Percentiles rank a stretch among this genome's conserved stretches.
Evolutionary conservation across 2,888 invertebrate genomes (phyloP).

Genomic region (Caenorhabditis sp.): DNA sequence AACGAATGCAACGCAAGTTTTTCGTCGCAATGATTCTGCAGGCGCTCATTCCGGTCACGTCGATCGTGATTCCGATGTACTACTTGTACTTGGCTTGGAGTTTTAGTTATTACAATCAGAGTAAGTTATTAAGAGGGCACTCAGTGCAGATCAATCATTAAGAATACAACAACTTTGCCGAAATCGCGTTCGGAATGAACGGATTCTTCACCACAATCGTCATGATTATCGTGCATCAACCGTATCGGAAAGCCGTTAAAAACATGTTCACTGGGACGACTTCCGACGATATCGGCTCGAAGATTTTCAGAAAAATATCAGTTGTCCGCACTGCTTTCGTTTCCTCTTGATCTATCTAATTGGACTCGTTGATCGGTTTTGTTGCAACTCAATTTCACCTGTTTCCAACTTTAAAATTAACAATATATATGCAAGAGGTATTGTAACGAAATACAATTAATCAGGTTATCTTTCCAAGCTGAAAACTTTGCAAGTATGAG

Average conservation of each 20-base stretch:
- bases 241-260: slow-evolving; percentile 3
- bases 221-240: slow-evolving; percentile 21
- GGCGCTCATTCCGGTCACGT: neutral
- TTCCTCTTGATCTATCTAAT: too few species aligned
- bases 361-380: too few species aligned
- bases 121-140: neutral
- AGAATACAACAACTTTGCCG: slow-evolving; percentile 22
- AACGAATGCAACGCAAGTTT: slow-evolving; percentile 12
- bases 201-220: slow-evolving; percentile 14
- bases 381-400: too few species aligned
- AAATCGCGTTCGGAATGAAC: slow-evolving; percentile 11
- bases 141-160: neutral
- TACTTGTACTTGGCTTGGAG: neutral
- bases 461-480: too few species aligned
- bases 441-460: too few species aligned
- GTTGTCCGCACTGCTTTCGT: too few species aligned
- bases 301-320: too few species aligned
- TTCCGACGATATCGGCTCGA: too few species aligned
- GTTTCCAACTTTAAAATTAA: too few species aligned
- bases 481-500: too few species aligned
- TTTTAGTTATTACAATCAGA: slow-evolving; percentile 3
- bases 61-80: neutral
- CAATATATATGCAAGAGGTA: too few species aligned
- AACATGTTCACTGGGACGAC: too few species aligned
- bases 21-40: slow-evolving; percentile 11